phyloP scores from a whole-genome alignment of 2,888 invertebrate species.

The Pseudoips prasinana region DNA sequence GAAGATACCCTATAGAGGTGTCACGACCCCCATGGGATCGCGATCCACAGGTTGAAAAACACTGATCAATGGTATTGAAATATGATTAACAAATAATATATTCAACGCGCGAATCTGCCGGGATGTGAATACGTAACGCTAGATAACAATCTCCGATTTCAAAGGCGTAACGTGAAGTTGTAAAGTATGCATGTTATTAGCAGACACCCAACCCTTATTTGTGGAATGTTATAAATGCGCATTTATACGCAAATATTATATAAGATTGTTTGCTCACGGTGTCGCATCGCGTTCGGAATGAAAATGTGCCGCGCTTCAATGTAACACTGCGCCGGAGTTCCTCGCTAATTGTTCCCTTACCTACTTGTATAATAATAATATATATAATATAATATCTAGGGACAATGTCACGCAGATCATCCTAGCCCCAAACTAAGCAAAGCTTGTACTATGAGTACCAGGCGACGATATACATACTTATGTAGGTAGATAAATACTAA shows the following conservation, averaged over 20 bases:
- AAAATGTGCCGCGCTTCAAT: slow-evolving; percentile 44
- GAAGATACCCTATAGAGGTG: too few relatives aligned
- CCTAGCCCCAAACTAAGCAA: too few relatives aligned
- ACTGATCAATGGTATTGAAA: too few relatives aligned
- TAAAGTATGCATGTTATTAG: slow-evolving; percentile 46
- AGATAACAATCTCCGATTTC: slow-evolving; percentile 37
- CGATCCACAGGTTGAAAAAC: too few relatives aligned
- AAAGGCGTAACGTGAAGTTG: slow-evolving; percentile 32
- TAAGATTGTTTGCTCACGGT: slow-evolving; percentile 53
- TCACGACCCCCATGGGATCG: too few relatives aligned
- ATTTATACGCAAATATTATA: slow-evolving; percentile 58
- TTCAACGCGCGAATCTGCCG: too few relatives aligned
- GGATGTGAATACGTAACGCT: slow-evolving; percentile 4
- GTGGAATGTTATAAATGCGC: slow-evolving; percentile 59
- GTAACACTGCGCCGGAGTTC: slow-evolving; percentile 15
- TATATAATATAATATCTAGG: too few relatives aligned
- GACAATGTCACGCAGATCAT: too few relatives aligned
- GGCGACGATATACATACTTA: too few relatives aligned
- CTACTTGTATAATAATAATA: slow-evolving; percentile 26
- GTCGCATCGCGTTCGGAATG: slow-evolving; percentile 47
- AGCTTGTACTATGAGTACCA: too few relatives aligned
- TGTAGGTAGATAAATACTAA: too few relatives aligned
- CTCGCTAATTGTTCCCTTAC: slow-evolving; percentile 26
- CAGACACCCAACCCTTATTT: slow-evolving; percentile 54
- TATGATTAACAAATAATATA: too few relatives aligned